These are phyloP conservation scores for Osmerus mordax DNA, from an alignment of 2,113 vertebrate genomes.

Conservation along the genomic window DNA sequence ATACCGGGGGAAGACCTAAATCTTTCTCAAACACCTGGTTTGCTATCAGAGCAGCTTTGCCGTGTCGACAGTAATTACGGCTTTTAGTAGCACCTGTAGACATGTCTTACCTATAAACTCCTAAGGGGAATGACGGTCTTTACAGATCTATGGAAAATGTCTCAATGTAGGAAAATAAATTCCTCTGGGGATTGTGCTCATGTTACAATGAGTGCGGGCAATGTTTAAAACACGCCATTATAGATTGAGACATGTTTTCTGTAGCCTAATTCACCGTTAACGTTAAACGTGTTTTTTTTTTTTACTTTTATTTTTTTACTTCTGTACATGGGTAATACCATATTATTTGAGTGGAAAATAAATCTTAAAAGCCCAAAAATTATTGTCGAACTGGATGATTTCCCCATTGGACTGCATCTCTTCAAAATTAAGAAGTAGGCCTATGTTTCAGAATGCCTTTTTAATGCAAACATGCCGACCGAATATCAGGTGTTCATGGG, in stretches of 20 bases:
- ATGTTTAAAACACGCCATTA: too few relatives aligned
- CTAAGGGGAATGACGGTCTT: background rate
- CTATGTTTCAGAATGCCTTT: background rate
- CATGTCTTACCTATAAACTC: background rate
- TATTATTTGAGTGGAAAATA: background rate
- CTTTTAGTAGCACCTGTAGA: constrained; percentile 11
- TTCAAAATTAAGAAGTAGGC: background rate
- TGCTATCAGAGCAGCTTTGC: background rate
- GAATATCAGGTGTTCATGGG: background rate
- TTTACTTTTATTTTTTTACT: too few relatives aligned
- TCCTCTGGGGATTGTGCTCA: too few relatives aligned
- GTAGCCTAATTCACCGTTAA: too few relatives aligned
- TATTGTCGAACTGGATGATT: background rate
- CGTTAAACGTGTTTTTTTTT: too few relatives aligned
- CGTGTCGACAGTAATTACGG: constrained; percentile 25
- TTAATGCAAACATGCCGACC: background rate
- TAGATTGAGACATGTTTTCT: too few relatives aligned
- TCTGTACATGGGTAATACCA: background rate
- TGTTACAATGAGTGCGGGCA: too few relatives aligned
- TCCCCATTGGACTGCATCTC: background rate
- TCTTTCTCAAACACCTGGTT: constrained; percentile 38
- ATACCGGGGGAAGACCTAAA: background rate
- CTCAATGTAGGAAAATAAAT: background rate
- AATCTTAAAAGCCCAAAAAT: background rate
- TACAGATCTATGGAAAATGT: constrained; percentile 13